Conservation (phyloP, 1,140 invertebrate genomes). For the Ceratina calcarata region DNA sequence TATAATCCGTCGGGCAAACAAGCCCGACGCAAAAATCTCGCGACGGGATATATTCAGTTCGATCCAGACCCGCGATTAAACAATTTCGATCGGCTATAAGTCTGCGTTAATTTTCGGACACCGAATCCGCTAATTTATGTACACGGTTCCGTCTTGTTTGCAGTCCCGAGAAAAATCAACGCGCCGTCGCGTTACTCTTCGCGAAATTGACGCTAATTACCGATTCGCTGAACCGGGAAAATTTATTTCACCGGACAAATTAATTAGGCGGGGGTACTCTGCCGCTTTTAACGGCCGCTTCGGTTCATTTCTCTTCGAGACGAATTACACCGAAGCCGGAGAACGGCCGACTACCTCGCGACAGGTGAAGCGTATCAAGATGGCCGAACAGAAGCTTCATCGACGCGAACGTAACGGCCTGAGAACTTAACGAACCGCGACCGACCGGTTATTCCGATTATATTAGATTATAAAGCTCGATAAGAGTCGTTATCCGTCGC, state of each 20-base stretch:
- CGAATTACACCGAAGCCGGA: not conserved
- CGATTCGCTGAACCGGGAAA: slow-evolving; percentile 18
- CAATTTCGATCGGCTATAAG: not conserved
- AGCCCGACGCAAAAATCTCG: slow-evolving; percentile 3
- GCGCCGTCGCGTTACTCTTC: slow-evolving; percentile 15
- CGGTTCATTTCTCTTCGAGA: slow-evolving; percentile 20
- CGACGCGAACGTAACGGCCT: slow-evolving; percentile 57
- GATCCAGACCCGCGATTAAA: not conserved
- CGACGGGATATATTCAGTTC: not conserved
- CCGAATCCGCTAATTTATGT: slow-evolving; percentile 28
- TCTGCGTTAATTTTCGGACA: slow-evolving; percentile 25
- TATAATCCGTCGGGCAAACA: slow-evolving; percentile 29
- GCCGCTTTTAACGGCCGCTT: slow-evolving; percentile 8
- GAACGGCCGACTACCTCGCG: slow-evolving; percentile 3
- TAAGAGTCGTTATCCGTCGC: slow-evolving; percentile 46
- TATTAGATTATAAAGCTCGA: slow-evolving; percentile 39
- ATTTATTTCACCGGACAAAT: slow-evolving; percentile 21
- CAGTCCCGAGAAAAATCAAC: slow-evolving; percentile 36
- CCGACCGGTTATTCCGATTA: not conserved
- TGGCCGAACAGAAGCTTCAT: slow-evolving; percentile 36
- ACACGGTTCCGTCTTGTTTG: slow-evolving; percentile 3
- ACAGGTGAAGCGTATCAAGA: slow-evolving; percentile 36
- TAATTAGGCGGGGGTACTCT: slow-evolving; percentile 24
- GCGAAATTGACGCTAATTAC: slow-evolving; percentile 41
- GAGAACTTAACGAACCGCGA: slow-evolving; percentile 35